A percentile compares a stretch with the other conserved stretches of the same genome.
Evolutionary conservation across 2,797 vertebrate genomes (phyloP).

Genomic region (Miichthys miiuy): DNA sequence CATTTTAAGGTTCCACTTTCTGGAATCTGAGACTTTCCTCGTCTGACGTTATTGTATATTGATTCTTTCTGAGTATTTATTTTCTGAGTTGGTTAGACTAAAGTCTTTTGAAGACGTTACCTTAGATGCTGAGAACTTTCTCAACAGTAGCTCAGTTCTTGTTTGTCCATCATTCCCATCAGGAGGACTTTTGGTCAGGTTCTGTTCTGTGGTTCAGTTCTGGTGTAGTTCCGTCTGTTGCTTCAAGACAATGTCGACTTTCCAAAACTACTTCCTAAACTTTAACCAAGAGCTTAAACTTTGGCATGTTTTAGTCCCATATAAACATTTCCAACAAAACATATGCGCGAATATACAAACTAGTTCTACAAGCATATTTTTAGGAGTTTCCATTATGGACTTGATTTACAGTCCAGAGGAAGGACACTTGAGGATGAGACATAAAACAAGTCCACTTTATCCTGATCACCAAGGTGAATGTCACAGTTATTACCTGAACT

Average conservation of each 20-base stretch:
- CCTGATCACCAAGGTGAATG: conserved; percentile 36
- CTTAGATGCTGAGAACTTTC: neutral
- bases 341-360: neutral
- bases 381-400: neutral
- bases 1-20: no score
- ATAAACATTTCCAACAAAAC: neutral
- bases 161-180: neutral
- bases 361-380: no score
- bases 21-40: no score
- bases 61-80: no score
- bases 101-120: no score
- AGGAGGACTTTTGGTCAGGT: neutral
- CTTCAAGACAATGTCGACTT: no score
- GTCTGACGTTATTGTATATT: no score
- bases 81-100: no score
- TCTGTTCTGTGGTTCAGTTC: neutral
- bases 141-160: neutral
- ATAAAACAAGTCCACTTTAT: conserved; percentile 3
- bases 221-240: neutral
- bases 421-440: neutral
- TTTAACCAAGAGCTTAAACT: no score
- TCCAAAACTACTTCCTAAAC: no score
- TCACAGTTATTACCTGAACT: neutral
- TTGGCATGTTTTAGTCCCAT: neutral
- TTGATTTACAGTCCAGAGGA: neutral